Evolutionary conservation across 2,888 invertebrate genomes (phyloP), one percentile per base, ranked within the genome.

Genomic region (Zhengitettix transpicula): DNA sequence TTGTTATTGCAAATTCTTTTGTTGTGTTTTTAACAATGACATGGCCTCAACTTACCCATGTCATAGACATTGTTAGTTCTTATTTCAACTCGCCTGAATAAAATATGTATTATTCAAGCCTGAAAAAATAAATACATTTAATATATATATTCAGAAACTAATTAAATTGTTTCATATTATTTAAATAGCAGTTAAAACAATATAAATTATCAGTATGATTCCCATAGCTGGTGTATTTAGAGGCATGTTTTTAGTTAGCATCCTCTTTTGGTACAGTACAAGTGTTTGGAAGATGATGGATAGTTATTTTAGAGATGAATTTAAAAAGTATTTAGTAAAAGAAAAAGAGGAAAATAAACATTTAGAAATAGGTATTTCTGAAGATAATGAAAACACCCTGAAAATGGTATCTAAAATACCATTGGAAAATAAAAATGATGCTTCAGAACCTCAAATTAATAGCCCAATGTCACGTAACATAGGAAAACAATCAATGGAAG

Each of bases 1-100:
- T 89, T 70, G 86, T 89, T 28, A 75, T 89, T 61, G 83, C 85
- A 52, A 89, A 89, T 72, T 83, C 85, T 40, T 70, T 89, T 54
- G 78, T 87, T 62, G 75, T 88, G 65, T 80, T 89, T 62, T 73
- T 85, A 14, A 83, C 86, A 0, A 76, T 88, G 73, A 81, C 82
- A 14, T 87, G 85, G 80, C 88, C 89, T 0, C 83, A 84, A 65
- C 73, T 89, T 65, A 80, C 82, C 68, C 77, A 80, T 64, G 75
- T 78, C 12, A 76, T 79, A 61, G 73, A 75, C n/a, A n/a, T n/a
- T 47, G 47, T 47, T 47, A 8, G 72, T 62, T 74, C 77, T 15
- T 70, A 72, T 52, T 66, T 73, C 56, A 66, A n/a, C 12, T 8
- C 47, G 5, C n/a, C 47, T 47, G 47, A 47, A 12, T 47, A n/a